These are phyloP conservation scores for Marronus borbonicus DNA, from an alignment of 2,888 invertebrate genomes.

Conservation along the genomic window DNA sequence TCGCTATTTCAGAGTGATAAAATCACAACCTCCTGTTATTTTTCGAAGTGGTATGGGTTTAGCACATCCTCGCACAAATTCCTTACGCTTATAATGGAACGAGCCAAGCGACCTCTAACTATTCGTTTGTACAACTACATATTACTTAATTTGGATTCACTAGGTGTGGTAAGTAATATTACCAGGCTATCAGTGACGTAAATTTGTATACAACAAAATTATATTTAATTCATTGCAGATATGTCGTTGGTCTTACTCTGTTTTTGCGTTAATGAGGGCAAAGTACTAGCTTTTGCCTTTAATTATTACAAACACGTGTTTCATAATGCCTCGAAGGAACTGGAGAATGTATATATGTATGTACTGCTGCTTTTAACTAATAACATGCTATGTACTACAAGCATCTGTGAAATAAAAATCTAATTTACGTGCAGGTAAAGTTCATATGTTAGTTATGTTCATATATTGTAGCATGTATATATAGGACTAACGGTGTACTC, in stretches of 20 bases:
- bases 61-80: slow-evolving; percentile 40
- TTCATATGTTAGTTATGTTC: too few relatives aligned
- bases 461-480: too few relatives aligned
- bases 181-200: background rate
- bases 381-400: too few relatives aligned
- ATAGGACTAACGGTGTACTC: too few relatives aligned
- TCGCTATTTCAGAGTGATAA: slow-evolving; percentile 49
- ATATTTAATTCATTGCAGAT: slow-evolving; percentile 28
- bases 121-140: slow-evolving; percentile 41
- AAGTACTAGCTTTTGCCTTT: background rate
- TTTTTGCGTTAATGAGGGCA: slow-evolving; percentile 38
- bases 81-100: slow-evolving; percentile 54
- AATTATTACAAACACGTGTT: background rate
- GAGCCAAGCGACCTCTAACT: slow-evolving; percentile 51
- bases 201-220: background rate
- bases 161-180: slow-evolving; percentile 30
- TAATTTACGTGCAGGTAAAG: too few relatives aligned
- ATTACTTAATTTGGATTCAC: slow-evolving; percentile 35
- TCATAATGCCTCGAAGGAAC: background rate
- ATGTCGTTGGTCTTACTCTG: slow-evolving; percentile 42
- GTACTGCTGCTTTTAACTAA: too few relatives aligned
- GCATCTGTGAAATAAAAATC: too few relatives aligned
- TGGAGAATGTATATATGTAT: too few relatives aligned
- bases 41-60: slow-evolving; percentile 51
- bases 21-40: slow-evolving; percentile 53